Evolutionary conservation across 2,113 vertebrate species (phyloP), one percentile per base, ranked within the genome.

Genomic region (Triplophysa dalaica): DNA sequence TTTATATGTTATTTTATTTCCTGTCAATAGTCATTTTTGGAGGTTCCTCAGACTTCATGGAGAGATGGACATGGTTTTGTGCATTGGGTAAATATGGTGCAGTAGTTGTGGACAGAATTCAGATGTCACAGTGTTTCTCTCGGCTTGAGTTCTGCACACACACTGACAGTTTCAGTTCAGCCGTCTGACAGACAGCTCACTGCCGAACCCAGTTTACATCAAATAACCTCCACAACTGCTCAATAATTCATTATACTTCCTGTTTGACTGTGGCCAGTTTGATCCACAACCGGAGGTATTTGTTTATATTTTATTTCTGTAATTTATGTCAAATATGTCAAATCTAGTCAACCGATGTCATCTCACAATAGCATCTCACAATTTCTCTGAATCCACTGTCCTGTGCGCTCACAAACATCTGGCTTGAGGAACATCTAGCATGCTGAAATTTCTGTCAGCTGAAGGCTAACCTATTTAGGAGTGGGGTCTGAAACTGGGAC

Each of bases 401-500:
- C 52, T 29, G 8, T 60, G 29, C 2, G 13, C 54, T 56, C 16
- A 14, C 3, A 24, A 19, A 26, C 6, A 14, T 77, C 58, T 70
- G 52, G 52, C 48, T 67, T 60, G 50, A 29, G 41, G 41, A 61
- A 69, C 2, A 26, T 48, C 67, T 60, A 72, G 81, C 70, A 74
- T 54, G 45, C 77, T 75, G 52, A 1, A 19, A 74, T 56, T 62
- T 21, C 64, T 73, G 41, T 76, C 17, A 4, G n/a, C 38, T 74
- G 54, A 43, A 67, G 17, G 66, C 12, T 72, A 80, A 83, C 75
- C 81, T 21, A 74, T 85, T 84, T 84, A 80, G 64, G 72, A 82
- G 70, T 11, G 14, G 78, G 17, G 65, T 68, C 45, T 62, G 64
- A 56, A 87, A 87, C 8, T 85, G 73, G 81, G 77, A 38, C 86